Evolutionary conservation across 2,113 vertebrate genomes (phyloP).

Genomic region (Pogona vitticeps): DNA sequence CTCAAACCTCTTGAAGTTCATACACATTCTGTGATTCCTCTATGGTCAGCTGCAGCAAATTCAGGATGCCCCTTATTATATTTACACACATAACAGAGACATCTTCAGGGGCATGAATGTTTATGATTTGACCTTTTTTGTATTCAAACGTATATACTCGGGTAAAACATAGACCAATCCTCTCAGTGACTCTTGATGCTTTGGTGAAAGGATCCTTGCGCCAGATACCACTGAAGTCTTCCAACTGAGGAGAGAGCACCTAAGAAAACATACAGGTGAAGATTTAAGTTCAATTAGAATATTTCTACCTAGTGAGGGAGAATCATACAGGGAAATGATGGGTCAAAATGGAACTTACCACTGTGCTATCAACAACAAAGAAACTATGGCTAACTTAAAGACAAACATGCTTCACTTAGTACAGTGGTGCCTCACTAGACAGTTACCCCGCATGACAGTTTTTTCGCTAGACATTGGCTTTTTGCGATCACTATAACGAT

Average conservation of each 20-base stretch:
- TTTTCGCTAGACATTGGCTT: too few relatives aligned
- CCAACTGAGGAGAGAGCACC: constrained; percentile 76
- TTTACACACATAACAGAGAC: constrained; percentile 79
- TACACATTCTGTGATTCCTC: constrained; percentile 84
- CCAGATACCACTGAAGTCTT: constrained; percentile 82
- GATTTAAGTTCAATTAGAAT: constrained; percentile 10
- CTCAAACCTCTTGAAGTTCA: constrained; percentile 80
- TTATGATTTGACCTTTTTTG: constrained; percentile 77
- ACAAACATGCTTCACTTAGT: too few relatives aligned
- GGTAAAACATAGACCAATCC: constrained; percentile 71
- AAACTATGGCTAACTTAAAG: too few relatives aligned
- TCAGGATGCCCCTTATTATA: constrained; percentile 83
- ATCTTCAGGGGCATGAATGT: constrained; percentile 73
- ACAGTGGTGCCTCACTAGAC: too few relatives aligned
- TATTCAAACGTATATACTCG: constrained; percentile 87
- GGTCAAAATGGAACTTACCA: too few relatives aligned
- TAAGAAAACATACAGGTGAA: constrained; percentile 56
- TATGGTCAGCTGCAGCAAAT: constrained; percentile 82
- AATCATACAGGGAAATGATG: too few relatives aligned
- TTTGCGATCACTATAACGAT: too few relatives aligned
- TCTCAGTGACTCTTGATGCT: constrained; percentile 69
- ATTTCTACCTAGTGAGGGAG: too few relatives aligned
- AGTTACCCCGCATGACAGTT: too few relatives aligned
- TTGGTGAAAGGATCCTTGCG: constrained; percentile 71
- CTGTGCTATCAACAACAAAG: too few relatives aligned